Conservation (phyloP, 1,140 invertebrate species). For the Grapholita molesta region DNA sequence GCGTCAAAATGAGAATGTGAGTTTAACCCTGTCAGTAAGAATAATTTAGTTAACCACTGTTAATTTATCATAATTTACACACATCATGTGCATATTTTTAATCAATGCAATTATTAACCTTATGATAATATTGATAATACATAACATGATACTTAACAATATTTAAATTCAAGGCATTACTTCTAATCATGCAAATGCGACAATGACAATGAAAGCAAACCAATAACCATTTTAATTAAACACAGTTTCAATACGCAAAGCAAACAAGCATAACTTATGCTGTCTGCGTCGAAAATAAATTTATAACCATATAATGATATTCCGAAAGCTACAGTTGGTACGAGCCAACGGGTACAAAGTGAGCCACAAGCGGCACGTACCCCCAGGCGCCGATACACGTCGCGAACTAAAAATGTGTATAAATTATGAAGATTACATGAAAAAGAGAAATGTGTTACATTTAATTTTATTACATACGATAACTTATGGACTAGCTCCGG, state of each 20-base stretch:
- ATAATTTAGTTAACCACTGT: no score
- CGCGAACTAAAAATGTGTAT: constrained; percentile 73
- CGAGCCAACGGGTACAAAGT: constrained; percentile 24
- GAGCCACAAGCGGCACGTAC: constrained; percentile 28
- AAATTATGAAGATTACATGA: constrained; percentile 77
- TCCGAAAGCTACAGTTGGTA: neutral
- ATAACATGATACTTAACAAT: neutral
- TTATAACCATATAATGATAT: constrained; percentile 20
- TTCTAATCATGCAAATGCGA: neutral
- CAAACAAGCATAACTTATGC: constrained; percentile 17
- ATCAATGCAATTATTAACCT: neutral
- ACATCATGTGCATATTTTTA: neutral
- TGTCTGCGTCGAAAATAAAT: constrained; percentile 9
- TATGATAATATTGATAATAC: neutral
- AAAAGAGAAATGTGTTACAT: constrained; percentile 78
- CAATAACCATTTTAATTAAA: constrained; percentile 10
- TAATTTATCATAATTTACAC: no score
- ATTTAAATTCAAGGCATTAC: neutral
- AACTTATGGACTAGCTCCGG: constrained; percentile 73
- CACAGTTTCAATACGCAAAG: constrained; percentile 16
- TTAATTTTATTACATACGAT: constrained; percentile 78
- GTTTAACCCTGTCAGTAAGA: no score
- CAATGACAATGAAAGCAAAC: constrained; percentile 2
- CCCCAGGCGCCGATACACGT: constrained; percentile 58
- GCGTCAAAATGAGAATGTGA: neutral